These are phyloP conservation scores for Sycophaga agraensis DNA, from an alignment of 1,140 invertebrate species.

Conservation along the genomic window DNA sequence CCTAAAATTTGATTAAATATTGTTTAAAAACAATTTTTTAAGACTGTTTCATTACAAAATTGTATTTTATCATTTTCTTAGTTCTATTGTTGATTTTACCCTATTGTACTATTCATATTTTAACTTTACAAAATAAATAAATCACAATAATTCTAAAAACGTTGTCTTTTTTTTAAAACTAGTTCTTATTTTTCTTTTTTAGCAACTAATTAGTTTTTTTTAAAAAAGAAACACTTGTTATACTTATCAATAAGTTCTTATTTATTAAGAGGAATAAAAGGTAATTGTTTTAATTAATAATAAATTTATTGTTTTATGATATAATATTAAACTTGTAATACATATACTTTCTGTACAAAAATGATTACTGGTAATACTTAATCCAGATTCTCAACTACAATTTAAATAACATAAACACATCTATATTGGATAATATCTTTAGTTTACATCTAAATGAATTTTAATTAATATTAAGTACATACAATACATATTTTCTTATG, in stretches of 20 bases:
- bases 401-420: conserved; percentile 1
- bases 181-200: no score
- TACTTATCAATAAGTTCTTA: no score
- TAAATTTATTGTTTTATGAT: conserved; percentile 13
- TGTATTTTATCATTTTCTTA: conserved; percentile 13
- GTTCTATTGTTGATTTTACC: conserved; percentile 12
- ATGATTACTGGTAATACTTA: conserved; percentile 12
- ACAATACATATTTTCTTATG: background rate
- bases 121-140: conserved; percentile 13
- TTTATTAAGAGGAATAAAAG: no score
- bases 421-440: background rate
- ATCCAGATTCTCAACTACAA: background rate
- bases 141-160: background rate
- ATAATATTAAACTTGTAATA: conserved; percentile 31
- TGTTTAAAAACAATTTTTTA: conserved; percentile 1
- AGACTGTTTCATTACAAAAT: conserved; percentile 16
- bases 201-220: background rate
- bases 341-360: conserved; percentile 50
- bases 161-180: background rate
- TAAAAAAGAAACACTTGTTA: background rate
- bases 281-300: conserved; percentile 28
- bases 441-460: background rate
- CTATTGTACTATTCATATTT: conserved; percentile 11
- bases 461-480: conserved; percentile 3
- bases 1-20: background rate